Conservation (phyloP, 2,888 invertebrate genomes). For the Saturnia pavonia region DNA sequence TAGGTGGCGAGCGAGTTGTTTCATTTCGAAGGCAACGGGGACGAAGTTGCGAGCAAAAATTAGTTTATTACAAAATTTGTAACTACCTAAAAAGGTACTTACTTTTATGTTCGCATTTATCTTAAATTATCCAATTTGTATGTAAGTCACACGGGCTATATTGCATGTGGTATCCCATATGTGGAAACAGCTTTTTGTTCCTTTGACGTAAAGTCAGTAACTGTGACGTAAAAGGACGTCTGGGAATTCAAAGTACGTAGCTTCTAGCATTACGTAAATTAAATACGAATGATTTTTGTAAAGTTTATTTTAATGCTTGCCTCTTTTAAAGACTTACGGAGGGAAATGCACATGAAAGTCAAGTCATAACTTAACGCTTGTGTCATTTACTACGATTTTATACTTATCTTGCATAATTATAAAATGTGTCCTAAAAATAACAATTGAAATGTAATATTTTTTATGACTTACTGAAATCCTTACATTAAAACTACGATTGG, state of each 20-base stretch:
- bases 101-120: neutral
- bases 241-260: conserved; percentile 7
- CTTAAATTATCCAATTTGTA: neutral
- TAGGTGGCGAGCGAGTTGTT: too few relatives aligned
- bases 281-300: neutral
- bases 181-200: conserved; percentile 1
- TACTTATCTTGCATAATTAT: too few relatives aligned
- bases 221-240: conserved; percentile 23
- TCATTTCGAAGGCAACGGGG: too few relatives aligned
- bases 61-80: neutral
- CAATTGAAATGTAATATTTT: too few relatives aligned
- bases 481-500: too few relatives aligned
- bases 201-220: conserved; percentile 11
- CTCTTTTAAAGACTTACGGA: neutral
- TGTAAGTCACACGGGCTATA: neutral
- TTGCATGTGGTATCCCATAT: neutral
- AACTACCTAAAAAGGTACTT: neutral
- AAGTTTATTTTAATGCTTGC: neutral
- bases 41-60: too few relatives aligned
- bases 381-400: neutral
- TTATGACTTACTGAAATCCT: too few relatives aligned
- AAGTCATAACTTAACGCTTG: neutral
- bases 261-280: neutral
- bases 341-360: neutral
- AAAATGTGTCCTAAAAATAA: too few relatives aligned